phyloP scores from a whole-genome alignment of 92 coral and sea anemone species.

The Desmophyllum pertusum region DNA sequence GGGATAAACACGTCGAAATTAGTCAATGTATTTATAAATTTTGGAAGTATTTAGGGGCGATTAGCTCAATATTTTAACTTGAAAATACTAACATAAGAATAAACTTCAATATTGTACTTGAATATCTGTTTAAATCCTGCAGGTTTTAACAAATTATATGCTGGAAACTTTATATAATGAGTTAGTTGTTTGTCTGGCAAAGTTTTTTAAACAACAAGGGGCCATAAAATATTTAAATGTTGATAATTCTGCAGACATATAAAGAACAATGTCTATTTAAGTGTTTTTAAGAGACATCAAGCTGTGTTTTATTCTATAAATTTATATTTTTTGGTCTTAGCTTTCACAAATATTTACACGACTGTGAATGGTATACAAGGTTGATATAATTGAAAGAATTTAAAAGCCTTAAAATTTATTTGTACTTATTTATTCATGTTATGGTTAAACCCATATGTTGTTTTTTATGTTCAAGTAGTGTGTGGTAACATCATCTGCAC shows the following conservation, averaged over 20 bases:
- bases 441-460: not conserved
- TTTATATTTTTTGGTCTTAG: not conserved
- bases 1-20: conserved; percentile 19
- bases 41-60: not conserved
- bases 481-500: not conserved
- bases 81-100: not conserved
- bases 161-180: not conserved
- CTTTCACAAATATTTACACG: not conserved
- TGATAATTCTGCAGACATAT: not conserved
- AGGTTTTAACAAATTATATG: not conserved
- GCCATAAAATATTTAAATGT: conserved; percentile 10
- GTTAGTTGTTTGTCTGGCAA: not conserved
- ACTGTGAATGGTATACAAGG: not conserved
- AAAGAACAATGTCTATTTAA: not conserved
- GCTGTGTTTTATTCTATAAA: not conserved
- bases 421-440: not conserved
- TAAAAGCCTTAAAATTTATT: not conserved
- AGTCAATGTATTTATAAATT: not conserved
- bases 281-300: not conserved
- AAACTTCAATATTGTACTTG: not conserved
- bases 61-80: not conserved
- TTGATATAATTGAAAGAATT: not conserved
- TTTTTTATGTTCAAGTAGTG: not conserved
- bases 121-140: conserved; percentile 1
- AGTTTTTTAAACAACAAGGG: not conserved